Base-by-base conservation (phyloP, 2,888 invertebrate genomes). In the Nymphalis polychloros region DNA sequence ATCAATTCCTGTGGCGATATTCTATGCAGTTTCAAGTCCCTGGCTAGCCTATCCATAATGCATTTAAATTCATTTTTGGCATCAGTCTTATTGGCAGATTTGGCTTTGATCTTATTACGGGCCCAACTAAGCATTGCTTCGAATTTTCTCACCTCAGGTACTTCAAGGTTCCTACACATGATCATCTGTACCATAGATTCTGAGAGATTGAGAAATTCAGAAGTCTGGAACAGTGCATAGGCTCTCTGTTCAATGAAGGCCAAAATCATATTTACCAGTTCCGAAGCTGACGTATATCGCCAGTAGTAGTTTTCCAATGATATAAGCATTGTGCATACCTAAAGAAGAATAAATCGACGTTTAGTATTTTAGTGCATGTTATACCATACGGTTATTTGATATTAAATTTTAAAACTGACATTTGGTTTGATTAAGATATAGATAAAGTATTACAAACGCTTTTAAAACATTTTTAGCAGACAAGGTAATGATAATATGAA, bases 121-220 rank as follows among this genome's bases (percentile, higher is more conserved):
- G 98, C 97, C 98, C 98, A 98, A 68, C 95, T 94, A 59, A 98
- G 93, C 98, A 98, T 98, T 1, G 97, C 97, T 87, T 98, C 97
- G 84, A 98, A 98, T 87, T 98, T 98, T 63, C 96, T 94, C 50
- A 98, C 96, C 86, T 98, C 98, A 0, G 96, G 95, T 61, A 98
- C 96, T 81, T 97, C 97, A 73, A 98, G 93, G 82, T 96, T 97
- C n/a, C 98, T 95, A 86, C 96, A 96, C 97, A 97, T 97, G 76
- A 97, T 97, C 96, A 97, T 97, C 83, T 97, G 97, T 23, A 98
- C 97, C 97, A 98, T 97, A 6, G 98, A 98, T 84, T 98, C 98
- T 75, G 97, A 98, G 52, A 98, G 94, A 75, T 96, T 96, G 10
- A 98, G 93, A 83, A 97, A 98, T 82, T 98, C 97, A 1, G 95